Evolutionary conservation across 2,888 invertebrate genomes (phyloP).

Genomic region (Zhuqinia jingwanae): DNA sequence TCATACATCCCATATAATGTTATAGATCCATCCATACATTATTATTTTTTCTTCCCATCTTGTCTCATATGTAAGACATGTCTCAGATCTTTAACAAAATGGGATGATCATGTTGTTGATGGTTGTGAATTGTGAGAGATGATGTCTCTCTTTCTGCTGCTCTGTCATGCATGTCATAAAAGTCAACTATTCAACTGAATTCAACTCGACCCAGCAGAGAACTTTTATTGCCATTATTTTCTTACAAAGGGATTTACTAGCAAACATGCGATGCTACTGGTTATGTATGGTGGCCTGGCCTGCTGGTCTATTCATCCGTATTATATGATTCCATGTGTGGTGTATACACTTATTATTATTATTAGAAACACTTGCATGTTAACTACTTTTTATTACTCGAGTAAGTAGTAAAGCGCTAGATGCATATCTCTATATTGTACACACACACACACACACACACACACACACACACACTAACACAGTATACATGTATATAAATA

Average conservation of each 20-base stretch:
- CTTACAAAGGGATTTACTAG: background rate
- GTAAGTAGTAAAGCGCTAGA: background rate
- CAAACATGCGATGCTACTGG: background rate
- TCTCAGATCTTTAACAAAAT: background rate
- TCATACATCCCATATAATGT: no score
- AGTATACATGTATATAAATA: no score
- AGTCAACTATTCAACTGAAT: background rate
- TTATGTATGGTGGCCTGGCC: background rate
- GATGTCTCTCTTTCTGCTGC: background rate
- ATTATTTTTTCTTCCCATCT: no score
- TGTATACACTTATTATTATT: background rate
- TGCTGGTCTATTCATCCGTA: conserved; percentile 13
- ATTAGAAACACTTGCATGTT: background rate
- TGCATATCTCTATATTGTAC: background rate
- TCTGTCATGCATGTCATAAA: conserved; percentile 10
- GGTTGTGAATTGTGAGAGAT: background rate
- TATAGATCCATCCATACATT: no score
- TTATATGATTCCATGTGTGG: background rate
- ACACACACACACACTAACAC: no score
- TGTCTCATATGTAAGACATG: background rate
- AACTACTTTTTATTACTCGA: background rate
- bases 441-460: no score
- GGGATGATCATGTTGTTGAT: background rate
- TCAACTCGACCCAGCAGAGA: background rate
- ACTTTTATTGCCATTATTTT: conserved; percentile 9